phyloP scores from a whole-genome alignment of 2,797 vertebrate species.

The Chelmon rostratus region DNA sequence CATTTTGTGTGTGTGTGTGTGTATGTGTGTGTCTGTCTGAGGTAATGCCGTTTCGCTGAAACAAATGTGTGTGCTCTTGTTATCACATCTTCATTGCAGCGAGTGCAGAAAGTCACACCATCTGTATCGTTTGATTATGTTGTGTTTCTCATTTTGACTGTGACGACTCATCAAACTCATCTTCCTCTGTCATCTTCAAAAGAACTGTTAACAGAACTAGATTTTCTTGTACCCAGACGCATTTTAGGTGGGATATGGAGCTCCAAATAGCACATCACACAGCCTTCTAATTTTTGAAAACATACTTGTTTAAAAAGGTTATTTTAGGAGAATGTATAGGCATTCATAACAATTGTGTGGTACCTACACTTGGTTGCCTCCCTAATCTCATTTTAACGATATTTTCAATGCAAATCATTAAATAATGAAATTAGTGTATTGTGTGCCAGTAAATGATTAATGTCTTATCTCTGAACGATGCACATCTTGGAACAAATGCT shows the following conservation, averaged over 20 bases:
- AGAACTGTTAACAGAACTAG: background rate
- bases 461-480: constrained; percentile 68
- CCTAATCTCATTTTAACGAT: constrained; percentile 76
- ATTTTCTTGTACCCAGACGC: background rate
- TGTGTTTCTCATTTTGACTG: constrained; percentile 9
- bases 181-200: constrained; percentile 16
- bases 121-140: background rate
- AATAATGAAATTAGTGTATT: constrained; percentile 75
- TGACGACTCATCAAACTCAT: constrained; percentile 6
- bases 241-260: background rate
- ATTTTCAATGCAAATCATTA: constrained; percentile 76
- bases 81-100: constrained; percentile 13
- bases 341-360: constrained; percentile 50
- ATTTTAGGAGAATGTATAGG: constrained; percentile 50
- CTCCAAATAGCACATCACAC: background rate
- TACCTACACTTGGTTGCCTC: constrained; percentile 63
- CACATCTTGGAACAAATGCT: constrained; percentile 66
- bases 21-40: background rate
- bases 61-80: constrained; percentile 6
- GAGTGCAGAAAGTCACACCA: constrained; percentile 5
- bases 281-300: constrained; percentile 28
- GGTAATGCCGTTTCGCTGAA: constrained; percentile 29
- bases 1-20: constrained; percentile 5
- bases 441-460: constrained; percentile 75
- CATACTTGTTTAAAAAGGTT: constrained; percentile 58